phyloP scores from a whole-genome alignment of 2,113 vertebrate species.

The Grus americana region DNA sequence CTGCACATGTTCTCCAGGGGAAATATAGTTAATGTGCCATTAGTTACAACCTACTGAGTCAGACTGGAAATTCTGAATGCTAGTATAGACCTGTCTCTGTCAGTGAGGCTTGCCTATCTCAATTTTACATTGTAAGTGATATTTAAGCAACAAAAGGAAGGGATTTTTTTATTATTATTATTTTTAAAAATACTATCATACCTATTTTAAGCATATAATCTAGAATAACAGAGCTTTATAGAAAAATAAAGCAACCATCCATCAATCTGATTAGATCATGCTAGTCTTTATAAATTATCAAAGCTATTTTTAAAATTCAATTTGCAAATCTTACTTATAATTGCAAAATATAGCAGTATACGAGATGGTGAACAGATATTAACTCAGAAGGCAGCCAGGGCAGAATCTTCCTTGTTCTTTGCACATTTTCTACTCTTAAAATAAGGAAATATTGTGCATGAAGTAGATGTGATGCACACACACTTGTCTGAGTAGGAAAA shows the following conservation, averaged over 20 bases:
- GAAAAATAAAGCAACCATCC: not conserved
- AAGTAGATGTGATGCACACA: not conserved
- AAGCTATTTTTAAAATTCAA: not conserved
- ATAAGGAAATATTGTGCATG: rapidly evolving
- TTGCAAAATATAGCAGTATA: not conserved
- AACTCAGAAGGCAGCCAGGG: not conserved
- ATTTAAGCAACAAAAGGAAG: not conserved
- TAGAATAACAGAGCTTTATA: not conserved
- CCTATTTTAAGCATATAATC: not conserved
- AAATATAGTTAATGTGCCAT: not conserved
- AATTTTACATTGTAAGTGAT: not conserved
- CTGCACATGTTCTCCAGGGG: not conserved
- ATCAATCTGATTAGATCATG: not conserved
- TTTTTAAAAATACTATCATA: not conserved
- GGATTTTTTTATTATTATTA: not conserved
- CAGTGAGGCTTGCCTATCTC: not conserved
- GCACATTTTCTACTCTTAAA: not conserved
- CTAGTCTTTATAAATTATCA: not conserved
- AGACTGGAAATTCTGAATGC: not conserved
- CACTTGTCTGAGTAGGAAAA: not conserved
- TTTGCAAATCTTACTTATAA: not conserved
- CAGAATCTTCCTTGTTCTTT: not conserved
- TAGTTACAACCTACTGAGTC: not conserved
- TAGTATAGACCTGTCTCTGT: not conserved
- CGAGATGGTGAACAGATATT: not conserved